A percentile compares a stretch with the other conserved stretches of the same genome.
phyloP scores from a whole-genome alignment of 2,113 vertebrate genomes.

The Lipophrys pholis region DNA sequence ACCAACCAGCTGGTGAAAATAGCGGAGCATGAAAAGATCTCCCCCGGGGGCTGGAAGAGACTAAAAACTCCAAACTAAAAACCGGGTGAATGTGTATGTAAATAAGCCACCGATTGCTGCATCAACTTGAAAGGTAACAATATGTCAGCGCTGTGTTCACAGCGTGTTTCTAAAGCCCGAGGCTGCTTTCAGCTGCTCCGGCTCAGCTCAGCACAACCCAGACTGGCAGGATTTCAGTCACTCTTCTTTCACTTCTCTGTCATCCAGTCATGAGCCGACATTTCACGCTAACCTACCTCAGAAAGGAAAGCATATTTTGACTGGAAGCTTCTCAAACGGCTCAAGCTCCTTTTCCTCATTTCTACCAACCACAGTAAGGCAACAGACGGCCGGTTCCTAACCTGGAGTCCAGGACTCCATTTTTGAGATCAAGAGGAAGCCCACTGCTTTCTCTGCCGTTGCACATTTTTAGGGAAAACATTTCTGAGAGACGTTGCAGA shows the following conservation, averaged over 20 bases:
- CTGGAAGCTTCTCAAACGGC: background rate
- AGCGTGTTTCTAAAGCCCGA: background rate
- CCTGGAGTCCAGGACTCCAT: too few relatives aligned
- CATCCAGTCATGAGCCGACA: background rate
- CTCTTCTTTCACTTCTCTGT: background rate
- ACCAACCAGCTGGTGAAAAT: constrained; percentile 7
- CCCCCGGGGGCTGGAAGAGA: background rate
- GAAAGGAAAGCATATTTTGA: background rate
- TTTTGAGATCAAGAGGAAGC: too few relatives aligned
- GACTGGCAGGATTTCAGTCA: background rate
- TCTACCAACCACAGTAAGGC: background rate
- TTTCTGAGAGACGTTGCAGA: too few relatives aligned
- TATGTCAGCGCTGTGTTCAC: constrained; percentile 5
- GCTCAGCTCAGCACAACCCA: background rate
- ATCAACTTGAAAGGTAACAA: background rate
- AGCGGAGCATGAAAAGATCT: constrained; percentile 5
- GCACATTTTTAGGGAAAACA: too few relatives aligned
- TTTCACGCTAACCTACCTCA: background rate
- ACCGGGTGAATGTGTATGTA: constrained; percentile 1
- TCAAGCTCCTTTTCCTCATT: background rate
- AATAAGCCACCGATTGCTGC: background rate
- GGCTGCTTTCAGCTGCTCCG: background rate
- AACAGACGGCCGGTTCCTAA: too few relatives aligned
- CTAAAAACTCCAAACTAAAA: background rate
- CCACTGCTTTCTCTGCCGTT: too few relatives aligned